These are phyloP conservation scores for Pluvialis apricaria DNA, from an alignment of 2,113 vertebrate species.

Conservation along the genomic window DNA sequence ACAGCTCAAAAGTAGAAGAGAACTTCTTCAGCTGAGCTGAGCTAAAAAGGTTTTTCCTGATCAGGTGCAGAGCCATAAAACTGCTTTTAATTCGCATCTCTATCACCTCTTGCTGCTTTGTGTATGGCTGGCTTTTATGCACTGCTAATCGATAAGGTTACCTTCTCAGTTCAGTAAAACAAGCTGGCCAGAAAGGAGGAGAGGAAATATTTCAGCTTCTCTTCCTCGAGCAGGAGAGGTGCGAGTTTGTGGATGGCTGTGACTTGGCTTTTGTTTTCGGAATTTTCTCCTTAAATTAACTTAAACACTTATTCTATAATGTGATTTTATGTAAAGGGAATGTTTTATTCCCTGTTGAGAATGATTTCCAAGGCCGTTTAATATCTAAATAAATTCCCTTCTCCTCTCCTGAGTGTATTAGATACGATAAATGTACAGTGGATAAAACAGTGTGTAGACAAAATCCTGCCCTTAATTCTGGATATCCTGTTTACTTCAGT, in stretches of 20 bases:
- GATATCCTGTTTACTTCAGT: constrained; percentile 28
- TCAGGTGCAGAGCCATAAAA: constrained; percentile 3
- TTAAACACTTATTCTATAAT: background rate
- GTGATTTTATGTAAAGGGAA: background rate
- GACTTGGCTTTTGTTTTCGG: constrained; percentile 27
- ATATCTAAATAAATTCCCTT: constrained; percentile 30
- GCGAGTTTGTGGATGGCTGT: background rate
- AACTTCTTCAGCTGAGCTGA: background rate
- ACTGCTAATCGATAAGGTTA: constrained; percentile 33
- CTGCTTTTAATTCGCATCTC: constrained; percentile 10
- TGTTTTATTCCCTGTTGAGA: constrained; percentile 41
- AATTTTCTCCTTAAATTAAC: constrained; percentile 44
- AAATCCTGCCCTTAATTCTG: constrained; percentile 39
- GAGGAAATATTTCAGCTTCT: constrained; percentile 16
- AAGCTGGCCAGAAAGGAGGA: background rate
- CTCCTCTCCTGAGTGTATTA: background rate
- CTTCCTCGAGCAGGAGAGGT: background rate
- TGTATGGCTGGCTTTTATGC: constrained; percentile 16
- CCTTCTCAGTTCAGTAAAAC: constrained; percentile 31
- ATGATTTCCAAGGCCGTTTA: constrained; percentile 24
- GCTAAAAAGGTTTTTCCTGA: background rate
- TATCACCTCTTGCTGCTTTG: background rate
- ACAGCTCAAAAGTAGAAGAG: background rate
- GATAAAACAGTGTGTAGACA: constrained; percentile 4
- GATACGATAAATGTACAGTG: background rate